Evolutionary conservation across 1,140 invertebrate genomes (phyloP), one percentile per base, ranked within the genome.

Genomic region (Euwallacea similis): DNA sequence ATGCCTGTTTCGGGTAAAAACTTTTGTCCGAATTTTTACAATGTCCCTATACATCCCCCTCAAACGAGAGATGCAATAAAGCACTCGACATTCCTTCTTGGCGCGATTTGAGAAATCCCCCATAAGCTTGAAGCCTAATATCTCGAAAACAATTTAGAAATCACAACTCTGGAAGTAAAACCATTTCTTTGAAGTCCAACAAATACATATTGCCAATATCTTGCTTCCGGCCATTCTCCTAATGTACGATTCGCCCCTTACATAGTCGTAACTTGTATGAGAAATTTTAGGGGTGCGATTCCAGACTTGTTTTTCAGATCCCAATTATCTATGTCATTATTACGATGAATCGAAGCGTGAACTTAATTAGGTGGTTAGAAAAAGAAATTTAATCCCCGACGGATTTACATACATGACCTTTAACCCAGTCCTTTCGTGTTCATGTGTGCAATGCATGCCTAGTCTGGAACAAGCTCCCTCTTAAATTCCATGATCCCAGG

Each of bases 181-280:
- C 56, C 56, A 66, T 66, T 72, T 72, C 70, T 66, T 72, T 66
- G 54, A 61, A 67, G 47, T 67, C 58, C 70, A 61, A 66, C 70
- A 66, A 67, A 72, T 72, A 66, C 70, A 66, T 72, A 72, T 72
- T 72, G 70, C 7, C 70, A 72, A 72, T 72, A 72, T 72, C 70
- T 66, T 72, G 70, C 54, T 72, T 72, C 70, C 70, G 70, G 70
- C 70, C 70, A 56, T 65, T 72, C 56, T 54, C 55, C 70, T 72
- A 72, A 72, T 72, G 66, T 72, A 72, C 64, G 70, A 61, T 66
- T 42, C 58, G 41, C 63, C 63, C 64, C 63, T 62, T 66, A 72
- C 70, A 65, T 62, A 55, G 59, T 69, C 67, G 69, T 71, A 71
- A 65, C 61, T 71, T 71, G 69, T 71, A 47, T 54, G 54, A 41